Evolutionary conservation across 2,797 vertebrate genomes (phyloP).

Genomic region (Coilia nasus): DNA sequence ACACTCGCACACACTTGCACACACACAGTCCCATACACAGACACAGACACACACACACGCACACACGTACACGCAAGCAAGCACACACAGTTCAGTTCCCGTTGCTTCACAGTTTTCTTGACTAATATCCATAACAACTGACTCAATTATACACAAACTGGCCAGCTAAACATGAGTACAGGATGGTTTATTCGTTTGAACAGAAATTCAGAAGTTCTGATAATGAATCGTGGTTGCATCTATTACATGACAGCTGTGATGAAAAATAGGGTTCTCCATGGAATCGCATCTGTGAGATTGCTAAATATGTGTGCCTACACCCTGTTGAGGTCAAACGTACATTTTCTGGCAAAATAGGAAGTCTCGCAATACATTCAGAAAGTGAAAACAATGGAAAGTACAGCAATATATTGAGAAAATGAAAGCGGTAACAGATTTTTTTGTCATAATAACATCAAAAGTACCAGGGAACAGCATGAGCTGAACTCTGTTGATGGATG

Average conservation of each 20-base stretch:
- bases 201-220: not conserved
- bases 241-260: not conserved
- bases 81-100: not conserved
- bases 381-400: too few relatives aligned
- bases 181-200: not conserved
- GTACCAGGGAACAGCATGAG: too few relatives aligned
- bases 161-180: not conserved
- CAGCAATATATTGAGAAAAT: not conserved
- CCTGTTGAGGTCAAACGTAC: not conserved
- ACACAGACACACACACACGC: slow-evolving; percentile 23
- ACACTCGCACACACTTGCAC: not conserved
- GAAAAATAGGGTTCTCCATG: not conserved
- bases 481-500: not conserved
- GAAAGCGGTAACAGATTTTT: too few relatives aligned
- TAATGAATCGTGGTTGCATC: not conserved
- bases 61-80: slow-evolving; percentile 22
- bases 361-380: too few relatives aligned
- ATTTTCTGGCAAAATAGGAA: too few relatives aligned
- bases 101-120: not conserved
- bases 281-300: not conserved
- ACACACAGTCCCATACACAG: slow-evolving; percentile 22
- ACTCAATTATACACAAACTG: not conserved
- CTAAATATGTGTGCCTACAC: not conserved
- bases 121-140: not conserved
- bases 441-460: too few relatives aligned